Base-by-base conservation (phyloP, 2,797 vertebrate genomes). In the Jordanella pulchra region DNA sequence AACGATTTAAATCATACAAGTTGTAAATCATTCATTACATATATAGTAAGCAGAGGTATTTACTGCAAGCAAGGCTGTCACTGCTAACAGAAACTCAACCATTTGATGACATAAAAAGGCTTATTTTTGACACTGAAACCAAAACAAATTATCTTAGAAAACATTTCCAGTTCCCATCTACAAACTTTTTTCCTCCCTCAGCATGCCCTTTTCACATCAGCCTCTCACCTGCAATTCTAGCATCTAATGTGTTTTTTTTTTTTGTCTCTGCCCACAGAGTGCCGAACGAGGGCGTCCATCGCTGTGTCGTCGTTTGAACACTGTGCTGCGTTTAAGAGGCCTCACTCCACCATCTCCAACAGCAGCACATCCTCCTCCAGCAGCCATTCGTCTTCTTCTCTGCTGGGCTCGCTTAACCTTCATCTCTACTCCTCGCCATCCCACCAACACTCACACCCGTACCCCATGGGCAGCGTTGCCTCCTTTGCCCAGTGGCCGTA, bases 351-450 rank as follows among this genome's bases (percentile, higher is more conserved):
- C 69, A 94, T 96, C 91, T 96, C 95, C 73, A 95, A 94, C 91
- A 95, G 95, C 92, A 96, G 95, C 91, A 95, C 94, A 5, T 95
- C 95, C 18, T 96, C 95, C 67, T 97, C 95, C 74, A 91, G 95
- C 86, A 95, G 95, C 87, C 94, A 95, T 83, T 95, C 95, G 1
- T 96, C 95, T 0, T 95, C 95, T 47, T 96, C 95, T 10, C 87
- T 95, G 67, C 90, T 95, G 84, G 94, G 94, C 39, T 94, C 95
- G 0, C 93, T 95, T 82, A 95, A 94, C 71, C 92, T 95, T 65
- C 95, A 95, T 42, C 79, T 94, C 10, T 93, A 93, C 76, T 80
- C 92, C 42, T 91, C 91, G 0, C 92, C 94, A 35, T 81, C 92
- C 30, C 89, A 92, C 65, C 70, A 86, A 0, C 91, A 91, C 79